phyloP scores from a whole-genome alignment of 2,888 invertebrate species.

The Acrobasis consociella region DNA sequence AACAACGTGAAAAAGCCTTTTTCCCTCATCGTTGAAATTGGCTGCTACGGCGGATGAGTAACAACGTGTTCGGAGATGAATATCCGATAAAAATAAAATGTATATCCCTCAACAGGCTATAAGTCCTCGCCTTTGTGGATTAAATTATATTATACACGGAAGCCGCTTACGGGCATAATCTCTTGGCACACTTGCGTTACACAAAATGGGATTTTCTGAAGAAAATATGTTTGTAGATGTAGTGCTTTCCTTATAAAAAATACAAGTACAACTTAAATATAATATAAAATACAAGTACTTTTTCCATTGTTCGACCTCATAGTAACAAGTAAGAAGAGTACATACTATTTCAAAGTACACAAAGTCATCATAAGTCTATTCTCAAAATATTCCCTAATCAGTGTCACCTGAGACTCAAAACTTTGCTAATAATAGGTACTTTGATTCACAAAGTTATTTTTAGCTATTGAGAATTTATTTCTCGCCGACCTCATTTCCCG shows the following conservation, averaged over 20 bases:
- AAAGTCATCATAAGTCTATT: no score
- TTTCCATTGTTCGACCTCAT: no score
- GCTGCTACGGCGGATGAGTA: no score
- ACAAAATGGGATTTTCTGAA: not conserved
- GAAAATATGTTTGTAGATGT: not conserved
- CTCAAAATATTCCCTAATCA: no score
- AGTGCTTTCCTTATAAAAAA: no score
- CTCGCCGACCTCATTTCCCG: not conserved
- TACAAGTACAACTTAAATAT: no score
- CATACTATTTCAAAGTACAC: no score
- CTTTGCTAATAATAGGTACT: not conserved
- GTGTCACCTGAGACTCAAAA: no score
- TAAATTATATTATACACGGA: conserved; percentile 1
- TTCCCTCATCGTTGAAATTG: no score
- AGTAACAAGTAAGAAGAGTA: no score
- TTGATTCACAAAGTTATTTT: not conserved
- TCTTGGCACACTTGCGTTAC: not conserved
- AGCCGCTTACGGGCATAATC: conserved; percentile 7
- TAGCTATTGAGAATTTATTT: not conserved
- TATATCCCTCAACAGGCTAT: not conserved
- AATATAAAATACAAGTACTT: no score
- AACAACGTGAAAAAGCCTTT: no score
- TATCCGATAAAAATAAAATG: not conserved
- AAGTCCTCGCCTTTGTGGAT: conserved; percentile 9
- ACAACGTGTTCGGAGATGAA: not conserved